Percentiles rank a stretch among this genome's conserved stretches.
Evolutionary conservation across 2,113 vertebrate genomes (phyloP).

Genomic region (Fulica atra): DNA sequence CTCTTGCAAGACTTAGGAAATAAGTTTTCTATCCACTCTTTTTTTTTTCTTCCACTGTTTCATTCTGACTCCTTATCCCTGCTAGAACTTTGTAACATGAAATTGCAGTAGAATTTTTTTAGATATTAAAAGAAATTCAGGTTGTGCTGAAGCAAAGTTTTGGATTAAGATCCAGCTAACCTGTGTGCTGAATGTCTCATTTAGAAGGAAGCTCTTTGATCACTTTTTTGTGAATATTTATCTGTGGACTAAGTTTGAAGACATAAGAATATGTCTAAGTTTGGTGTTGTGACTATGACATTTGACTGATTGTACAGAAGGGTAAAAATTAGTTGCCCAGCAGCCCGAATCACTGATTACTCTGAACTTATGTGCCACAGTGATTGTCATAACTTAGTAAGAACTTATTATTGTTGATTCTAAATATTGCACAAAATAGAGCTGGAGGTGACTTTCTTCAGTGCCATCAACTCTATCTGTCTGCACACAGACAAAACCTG

Average conservation of each 20-base stretch:
- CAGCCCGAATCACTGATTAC: neutral
- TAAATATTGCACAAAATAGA: neutral
- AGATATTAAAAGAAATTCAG: neutral
- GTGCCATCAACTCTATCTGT: neutral
- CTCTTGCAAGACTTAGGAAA: neutral
- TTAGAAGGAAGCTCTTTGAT: neutral
- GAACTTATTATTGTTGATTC: neutral
- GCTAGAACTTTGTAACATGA: neutral
- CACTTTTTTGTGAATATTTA: neutral
- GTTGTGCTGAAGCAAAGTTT: neutral
- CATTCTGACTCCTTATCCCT: neutral
- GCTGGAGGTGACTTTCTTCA: neutral
- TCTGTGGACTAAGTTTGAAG: neutral
- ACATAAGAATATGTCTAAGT: neutral
- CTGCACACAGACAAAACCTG: constrained; percentile 16
- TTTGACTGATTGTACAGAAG: neutral
- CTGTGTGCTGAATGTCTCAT: neutral
- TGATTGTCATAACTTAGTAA: neutral
- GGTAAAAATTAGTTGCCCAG: neutral
- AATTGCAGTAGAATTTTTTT: neutral
- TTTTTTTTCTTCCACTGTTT: neutral
- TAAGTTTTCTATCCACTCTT: neutral
- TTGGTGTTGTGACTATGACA: neutral
- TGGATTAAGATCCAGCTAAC: neutral
- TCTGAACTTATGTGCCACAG: neutral